Percentiles rank a stretch among this genome's conserved stretches.
Conservation (phyloP, 2,888 invertebrate genomes). For the Didymodactylos carnosus region DNA sequence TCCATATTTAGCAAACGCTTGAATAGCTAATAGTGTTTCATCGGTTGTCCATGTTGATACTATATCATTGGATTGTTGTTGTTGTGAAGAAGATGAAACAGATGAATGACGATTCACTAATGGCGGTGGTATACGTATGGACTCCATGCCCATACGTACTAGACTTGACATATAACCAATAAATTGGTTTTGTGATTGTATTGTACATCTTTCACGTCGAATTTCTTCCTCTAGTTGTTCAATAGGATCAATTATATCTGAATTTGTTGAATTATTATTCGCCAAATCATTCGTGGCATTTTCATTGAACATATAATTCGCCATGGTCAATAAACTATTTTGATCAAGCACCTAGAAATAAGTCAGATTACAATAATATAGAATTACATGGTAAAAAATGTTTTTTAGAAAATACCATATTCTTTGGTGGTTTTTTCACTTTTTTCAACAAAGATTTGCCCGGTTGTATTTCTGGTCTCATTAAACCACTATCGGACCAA, state of each 20-base stretch:
- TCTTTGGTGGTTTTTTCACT: not conserved
- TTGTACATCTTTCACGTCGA: not conserved
- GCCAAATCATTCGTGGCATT: too few species aligned
- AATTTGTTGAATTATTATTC: not conserved
- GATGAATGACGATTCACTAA: not conserved
- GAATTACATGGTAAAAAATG: too few species aligned
- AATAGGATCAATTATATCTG: not conserved
- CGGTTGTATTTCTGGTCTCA: not conserved
- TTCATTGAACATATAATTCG: too few species aligned
- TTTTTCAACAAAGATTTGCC: not conserved
- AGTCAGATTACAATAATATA: too few species aligned
- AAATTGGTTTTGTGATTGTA: not conserved
- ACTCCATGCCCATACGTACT: not conserved
- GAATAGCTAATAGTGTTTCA: not conserved
- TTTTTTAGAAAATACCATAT: too few species aligned
- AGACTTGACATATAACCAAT: not conserved
- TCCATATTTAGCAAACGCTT: slow-evolving; percentile 36
- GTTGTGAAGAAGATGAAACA: too few species aligned
- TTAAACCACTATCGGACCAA: slow-evolving; percentile 47
- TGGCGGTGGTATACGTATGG: not conserved
- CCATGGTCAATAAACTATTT: too few species aligned
- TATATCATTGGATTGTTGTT: too few species aligned
- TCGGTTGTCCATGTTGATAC: not conserved
- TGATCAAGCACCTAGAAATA: too few species aligned
- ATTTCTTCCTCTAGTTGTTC: not conserved